Conservation (phyloP, 2,113 vertebrate genomes). For the Ursus arctos region DNA sequence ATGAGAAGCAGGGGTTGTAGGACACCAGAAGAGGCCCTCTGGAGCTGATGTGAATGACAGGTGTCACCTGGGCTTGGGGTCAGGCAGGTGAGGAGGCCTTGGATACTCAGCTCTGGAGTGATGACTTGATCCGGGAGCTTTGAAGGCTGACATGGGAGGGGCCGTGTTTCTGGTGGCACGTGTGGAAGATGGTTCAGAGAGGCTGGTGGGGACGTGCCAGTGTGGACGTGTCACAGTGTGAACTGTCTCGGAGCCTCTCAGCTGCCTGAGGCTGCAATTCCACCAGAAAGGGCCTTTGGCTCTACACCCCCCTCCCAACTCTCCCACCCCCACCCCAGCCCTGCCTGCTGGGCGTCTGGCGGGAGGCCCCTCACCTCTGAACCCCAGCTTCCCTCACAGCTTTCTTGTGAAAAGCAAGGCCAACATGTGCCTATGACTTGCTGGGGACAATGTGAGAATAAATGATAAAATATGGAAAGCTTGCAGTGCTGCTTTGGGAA, state of each 20-base stretch:
- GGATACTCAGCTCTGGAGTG: neutral
- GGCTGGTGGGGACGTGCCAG: neutral
- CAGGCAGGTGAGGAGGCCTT: neutral
- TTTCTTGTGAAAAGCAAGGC: conserved; percentile 74
- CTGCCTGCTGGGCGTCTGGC: neutral
- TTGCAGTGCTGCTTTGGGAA: neutral
- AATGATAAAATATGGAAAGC: conserved; percentile 79
- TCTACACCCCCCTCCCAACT: neutral
- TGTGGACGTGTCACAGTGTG: fast-evolving
- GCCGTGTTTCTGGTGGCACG: fast-evolving
- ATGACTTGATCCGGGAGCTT: neutral
- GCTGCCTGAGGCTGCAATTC: neutral
- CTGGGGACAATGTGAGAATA: conserved; percentile 67
- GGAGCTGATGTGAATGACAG: neutral
- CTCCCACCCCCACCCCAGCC: neutral
- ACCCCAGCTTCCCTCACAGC: conserved; percentile 40
- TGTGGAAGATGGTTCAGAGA: neutral
- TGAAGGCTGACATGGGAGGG: neutral
- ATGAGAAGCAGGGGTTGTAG: neutral
- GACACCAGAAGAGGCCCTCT: neutral
- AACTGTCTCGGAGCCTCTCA: neutral
- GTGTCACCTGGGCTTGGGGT: neutral
- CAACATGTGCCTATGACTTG: neutral
- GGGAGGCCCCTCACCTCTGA: conserved; percentile 53
- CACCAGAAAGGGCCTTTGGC: neutral